These are phyloP conservation scores for Exocentrus adspersus DNA, from an alignment of 2,888 invertebrate species.

Conservation along the genomic window DNA sequence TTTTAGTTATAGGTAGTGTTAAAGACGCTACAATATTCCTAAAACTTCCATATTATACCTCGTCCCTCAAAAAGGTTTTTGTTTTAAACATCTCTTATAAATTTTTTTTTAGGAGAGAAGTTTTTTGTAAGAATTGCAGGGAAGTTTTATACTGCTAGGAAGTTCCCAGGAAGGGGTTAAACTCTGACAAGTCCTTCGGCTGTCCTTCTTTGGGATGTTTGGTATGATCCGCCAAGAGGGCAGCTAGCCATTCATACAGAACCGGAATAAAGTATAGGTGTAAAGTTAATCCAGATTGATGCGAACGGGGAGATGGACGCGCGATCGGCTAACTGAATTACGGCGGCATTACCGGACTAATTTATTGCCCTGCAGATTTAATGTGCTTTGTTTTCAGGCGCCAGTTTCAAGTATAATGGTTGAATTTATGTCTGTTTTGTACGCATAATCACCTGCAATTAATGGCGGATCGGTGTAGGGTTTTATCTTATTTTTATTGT, in stretches of 20 bases:
- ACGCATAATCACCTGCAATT: constrained; percentile 46
- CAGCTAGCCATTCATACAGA: constrained; percentile 16
- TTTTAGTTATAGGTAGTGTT: too few species aligned
- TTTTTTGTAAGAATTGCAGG: too few species aligned
- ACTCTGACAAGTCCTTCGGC: too few species aligned
- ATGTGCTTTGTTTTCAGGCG: constrained; percentile 57
- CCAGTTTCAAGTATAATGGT: constrained; percentile 57
- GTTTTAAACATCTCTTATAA: too few species aligned
- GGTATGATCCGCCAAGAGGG: constrained; percentile 1
- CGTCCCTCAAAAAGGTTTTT: too few species aligned
- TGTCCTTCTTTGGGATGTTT: too few species aligned
- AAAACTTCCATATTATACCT: too few species aligned
- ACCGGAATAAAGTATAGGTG: constrained; percentile 53
- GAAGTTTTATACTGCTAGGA: too few species aligned
- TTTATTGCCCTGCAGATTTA: constrained; percentile 60
- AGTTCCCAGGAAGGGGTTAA: too few species aligned
- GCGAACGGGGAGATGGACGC: constrained; percentile 57
- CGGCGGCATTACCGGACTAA: constrained; percentile 58
- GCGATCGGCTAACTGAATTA: constrained; percentile 61
- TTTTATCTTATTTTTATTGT: constrained; percentile 36
- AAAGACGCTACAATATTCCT: too few species aligned
- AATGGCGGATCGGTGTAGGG: constrained; percentile 29
- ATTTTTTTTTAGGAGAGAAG: too few species aligned
- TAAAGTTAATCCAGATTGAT: constrained; percentile 62
- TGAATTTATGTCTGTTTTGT: constrained; percentile 56